Evolutionary conservation across 2,113 vertebrate genomes (phyloP), one percentile per base, ranked within the genome.

Genomic region (Notarius lentiginosus): DNA sequence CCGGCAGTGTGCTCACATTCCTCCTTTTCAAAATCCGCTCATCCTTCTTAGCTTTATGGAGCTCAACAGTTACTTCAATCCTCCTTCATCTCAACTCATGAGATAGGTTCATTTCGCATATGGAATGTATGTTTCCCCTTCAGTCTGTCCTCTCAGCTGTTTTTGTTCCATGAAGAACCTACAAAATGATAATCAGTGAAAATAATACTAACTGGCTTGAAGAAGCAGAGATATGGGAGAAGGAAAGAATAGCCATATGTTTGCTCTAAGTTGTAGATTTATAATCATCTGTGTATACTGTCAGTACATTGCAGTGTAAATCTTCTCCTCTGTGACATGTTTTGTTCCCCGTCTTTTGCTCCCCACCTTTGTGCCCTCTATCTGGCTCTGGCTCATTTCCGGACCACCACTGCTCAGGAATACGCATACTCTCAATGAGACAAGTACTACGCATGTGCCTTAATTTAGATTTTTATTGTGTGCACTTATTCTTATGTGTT

Each of bases 1-100:
- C 98, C 0, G 97, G 97, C 66, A 96, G 92, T 0, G 92, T 94
- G 87, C 95, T 92, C 76, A 99, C 97, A 51, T 99, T 99, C 89
- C 98, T 96, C 89, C 97, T 96, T 87, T 99, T 99, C 91, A 99
- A 95, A 89, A 99, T 96, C 92, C 98, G 97, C 4, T 99, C 98
- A 90, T 99, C 98, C 88, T 99, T 99, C 93, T 97, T 99, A 0
- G 98, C 97, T 90, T 99, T 99, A 8, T 98, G 95, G 47, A 99
- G 95, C 87, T 99, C 98, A 18, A 99, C 97, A 18, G 98, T 99
- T 27, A 97, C 96, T 91, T 99, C 98, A 87, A 98, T 96, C 15
- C 98, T 92, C 27, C 98, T 92, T 27, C 98, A 95, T 34, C 98
- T 95, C 91, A 99, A 96, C 90, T 99, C 98, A 41, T 41, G 41